These are phyloP conservation scores for Bombus breviceps DNA, from an alignment of 1,140 invertebrate species.

Conservation along the genomic window DNA sequence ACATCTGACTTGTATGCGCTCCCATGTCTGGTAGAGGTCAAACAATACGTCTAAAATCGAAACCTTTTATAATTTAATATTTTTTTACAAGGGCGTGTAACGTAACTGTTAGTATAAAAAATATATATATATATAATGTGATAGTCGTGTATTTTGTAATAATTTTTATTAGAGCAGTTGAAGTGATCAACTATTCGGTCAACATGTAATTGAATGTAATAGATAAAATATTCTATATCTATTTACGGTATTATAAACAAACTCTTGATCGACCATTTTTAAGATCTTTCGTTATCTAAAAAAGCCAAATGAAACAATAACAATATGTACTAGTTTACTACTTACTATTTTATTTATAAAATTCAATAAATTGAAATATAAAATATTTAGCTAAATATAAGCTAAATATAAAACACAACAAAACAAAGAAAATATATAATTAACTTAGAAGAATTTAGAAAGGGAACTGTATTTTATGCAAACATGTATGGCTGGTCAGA, in stretches of 20 bases:
- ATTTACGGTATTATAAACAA: neutral
- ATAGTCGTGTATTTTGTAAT: neutral
- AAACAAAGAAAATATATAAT: neutral
- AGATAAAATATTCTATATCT: neutral
- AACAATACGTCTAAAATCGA: too few species aligned
- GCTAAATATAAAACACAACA: too few species aligned
- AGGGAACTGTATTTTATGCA: neutral
- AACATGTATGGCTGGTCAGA: neutral
- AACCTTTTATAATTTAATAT: too few species aligned
- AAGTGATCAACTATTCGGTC: too few species aligned
- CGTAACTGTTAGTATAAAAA: too few species aligned
- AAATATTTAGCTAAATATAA: too few species aligned
- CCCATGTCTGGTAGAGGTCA: too few species aligned
- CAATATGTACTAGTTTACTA: too few species aligned
- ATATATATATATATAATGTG: neutral
- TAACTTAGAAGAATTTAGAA: neutral
- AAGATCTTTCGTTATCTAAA: neutral
- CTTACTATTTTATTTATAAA: neutral
- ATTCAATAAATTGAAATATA: neutral
- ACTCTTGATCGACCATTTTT: too few species aligned
- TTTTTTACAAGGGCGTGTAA: too few species aligned
- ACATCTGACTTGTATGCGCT: too few species aligned
- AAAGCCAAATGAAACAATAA: neutral
- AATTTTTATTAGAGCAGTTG: neutral
- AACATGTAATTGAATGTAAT: neutral